Base-by-base conservation (phyloP, 2,888 invertebrate species). In the Embidobia sp. region DNA sequence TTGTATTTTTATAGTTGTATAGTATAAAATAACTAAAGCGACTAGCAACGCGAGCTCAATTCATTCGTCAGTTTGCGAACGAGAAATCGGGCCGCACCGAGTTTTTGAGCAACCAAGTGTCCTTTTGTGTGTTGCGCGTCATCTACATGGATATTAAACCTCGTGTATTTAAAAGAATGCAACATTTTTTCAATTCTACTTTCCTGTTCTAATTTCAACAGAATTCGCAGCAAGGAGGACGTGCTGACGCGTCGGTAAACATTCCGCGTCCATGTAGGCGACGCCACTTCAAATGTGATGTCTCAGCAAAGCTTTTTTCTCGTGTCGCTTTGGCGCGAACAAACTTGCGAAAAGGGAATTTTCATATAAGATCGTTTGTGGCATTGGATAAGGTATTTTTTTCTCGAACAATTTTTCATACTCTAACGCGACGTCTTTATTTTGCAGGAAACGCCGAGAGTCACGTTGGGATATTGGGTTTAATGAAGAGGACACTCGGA, bases 1-100 rank as follows among this genome's bases (percentile, higher is more conserved):
- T 15, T 48, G 22, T 51, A 59, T 55, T 48, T 67, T 37, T 29
- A 48, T 63, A 63, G 31, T 57, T 57, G 70, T 51, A 49, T 57
- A 48, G 67, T 75, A 67, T 37, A 74, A 75, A 67, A 75, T 59
- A 74, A 66, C 35, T 61, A 63, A 61, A 29, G 22, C 44, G 19
- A 49, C 59, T 67, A 74, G 49, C 37, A 29, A 18, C 29, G 42
- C 11, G 13, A 7, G 16, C 10, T 35, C 27, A 19, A 63, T 75
- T 67, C 53, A 51, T 51, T 57, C 48, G 57, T 16, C 22, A 48
- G 11, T 35, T 1, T 1, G 19, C 11, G 22, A 6, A 10, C 15
- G 3, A 44, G 10, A 44, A 44, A 44, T 22, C 10, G 22, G n/a
- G n/a, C 13, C 15, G 16, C 11, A n/a, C 3, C 27, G 29, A 11